phyloP scores from a whole-genome alignment of 2,797 vertebrate species.

The Onychomys arenicola region DNA sequence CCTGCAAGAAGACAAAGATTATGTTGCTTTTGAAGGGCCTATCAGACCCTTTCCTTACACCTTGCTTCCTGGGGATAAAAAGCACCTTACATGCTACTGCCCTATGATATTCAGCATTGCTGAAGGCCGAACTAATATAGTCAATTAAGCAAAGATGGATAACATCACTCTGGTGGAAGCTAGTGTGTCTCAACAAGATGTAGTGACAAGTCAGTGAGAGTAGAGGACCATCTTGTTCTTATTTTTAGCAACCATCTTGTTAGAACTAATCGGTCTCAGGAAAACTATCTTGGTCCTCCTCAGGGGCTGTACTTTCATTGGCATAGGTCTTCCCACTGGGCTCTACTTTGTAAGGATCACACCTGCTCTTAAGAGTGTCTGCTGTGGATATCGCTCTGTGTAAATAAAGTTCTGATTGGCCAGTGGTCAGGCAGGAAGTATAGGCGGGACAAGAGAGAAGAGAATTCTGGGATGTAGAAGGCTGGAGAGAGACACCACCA shows the following conservation, averaged over 20 bases:
- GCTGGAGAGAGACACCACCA: too few species aligned
- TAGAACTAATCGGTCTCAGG: neutral
- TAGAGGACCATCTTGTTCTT: neutral
- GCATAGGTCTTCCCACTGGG: neutral
- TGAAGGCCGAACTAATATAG: neutral
- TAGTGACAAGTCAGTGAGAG: neutral
- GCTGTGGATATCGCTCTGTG: too few species aligned
- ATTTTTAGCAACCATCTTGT: neutral
- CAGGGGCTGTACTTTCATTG: neutral
- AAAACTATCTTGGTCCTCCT: neutral
- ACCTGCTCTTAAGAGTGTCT: neutral
- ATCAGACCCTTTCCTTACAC: too few species aligned
- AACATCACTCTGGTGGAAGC: fast-evolving
- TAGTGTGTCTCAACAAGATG: neutral
- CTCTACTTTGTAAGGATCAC: neutral
- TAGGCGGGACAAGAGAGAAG: too few species aligned
- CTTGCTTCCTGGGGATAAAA: neutral
- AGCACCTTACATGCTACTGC: neutral
- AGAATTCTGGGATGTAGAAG: too few species aligned
- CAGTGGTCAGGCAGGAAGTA: too few species aligned
- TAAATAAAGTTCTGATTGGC: too few species aligned
- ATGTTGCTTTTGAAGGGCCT: neutral
- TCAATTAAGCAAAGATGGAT: neutral
- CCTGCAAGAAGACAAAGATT: neutral
- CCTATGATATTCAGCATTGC: neutral